Evolutionary conservation across 2,113 vertebrate genomes (phyloP).

Genomic region (Lipotes vexillifer): DNA sequence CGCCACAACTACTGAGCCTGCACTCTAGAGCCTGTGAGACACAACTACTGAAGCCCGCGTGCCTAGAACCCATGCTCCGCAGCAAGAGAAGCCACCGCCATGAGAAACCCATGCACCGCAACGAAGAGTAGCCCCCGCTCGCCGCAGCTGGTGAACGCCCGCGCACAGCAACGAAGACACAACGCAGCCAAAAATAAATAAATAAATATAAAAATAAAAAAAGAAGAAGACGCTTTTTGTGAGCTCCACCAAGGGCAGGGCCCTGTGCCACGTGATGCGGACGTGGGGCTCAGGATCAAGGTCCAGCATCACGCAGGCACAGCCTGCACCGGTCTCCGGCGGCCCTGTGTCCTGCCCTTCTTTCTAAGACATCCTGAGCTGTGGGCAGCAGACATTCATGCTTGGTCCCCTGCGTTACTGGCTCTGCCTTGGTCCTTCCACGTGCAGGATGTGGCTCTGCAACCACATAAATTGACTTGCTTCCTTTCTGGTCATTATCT

Average conservation of each 20-base stretch:
- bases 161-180: too few species aligned
- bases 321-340: background rate
- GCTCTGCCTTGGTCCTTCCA: background rate
- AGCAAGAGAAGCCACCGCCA: too few species aligned
- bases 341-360: background rate
- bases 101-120: too few species aligned
- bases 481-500: background rate
- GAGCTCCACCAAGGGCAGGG: background rate
- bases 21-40: too few species aligned
- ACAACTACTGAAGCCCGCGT: too few species aligned
- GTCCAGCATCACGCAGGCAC: fast-evolving
- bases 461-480: fast-evolving
- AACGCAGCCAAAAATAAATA: too few species aligned
- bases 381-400: background rate
- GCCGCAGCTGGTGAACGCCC: too few species aligned
- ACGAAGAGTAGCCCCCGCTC: too few species aligned
- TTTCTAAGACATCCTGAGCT: background rate
- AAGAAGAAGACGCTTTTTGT: background rate
- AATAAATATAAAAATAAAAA: too few species aligned
- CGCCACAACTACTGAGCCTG: too few species aligned
- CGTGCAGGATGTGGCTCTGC: too few species aligned
- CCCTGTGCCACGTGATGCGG: background rate
- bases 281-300: background rate
- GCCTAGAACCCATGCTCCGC: too few species aligned
- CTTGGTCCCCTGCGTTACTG: background rate